Evolutionary conservation across 1,140 invertebrate genomes (phyloP).

Genomic region (Drosophila nebulosa): DNA sequence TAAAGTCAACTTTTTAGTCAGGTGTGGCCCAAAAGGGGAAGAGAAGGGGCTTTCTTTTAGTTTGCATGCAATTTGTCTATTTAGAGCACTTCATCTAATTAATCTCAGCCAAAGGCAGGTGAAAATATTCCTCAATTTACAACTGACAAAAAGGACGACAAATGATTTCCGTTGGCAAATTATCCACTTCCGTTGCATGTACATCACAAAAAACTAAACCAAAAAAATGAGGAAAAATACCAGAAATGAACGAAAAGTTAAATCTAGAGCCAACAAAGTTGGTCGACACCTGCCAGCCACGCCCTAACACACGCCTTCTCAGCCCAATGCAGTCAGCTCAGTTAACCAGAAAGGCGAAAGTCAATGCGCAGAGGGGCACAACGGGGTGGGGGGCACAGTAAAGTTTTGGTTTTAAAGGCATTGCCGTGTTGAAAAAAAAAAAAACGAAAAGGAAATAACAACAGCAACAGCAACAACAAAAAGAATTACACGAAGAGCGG

Average conservation of each 20-base stretch:
- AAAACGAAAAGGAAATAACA: neutral
- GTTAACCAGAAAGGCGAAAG: conserved; percentile 9
- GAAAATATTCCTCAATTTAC: conserved; percentile 46
- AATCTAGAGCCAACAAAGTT: conserved; percentile 34
- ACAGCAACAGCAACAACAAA: neutral
- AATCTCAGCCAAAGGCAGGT: conserved; percentile 16
- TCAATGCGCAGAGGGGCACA: neutral
- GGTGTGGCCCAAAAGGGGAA: neutral
- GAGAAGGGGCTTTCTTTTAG: neutral
- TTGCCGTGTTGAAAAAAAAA: conserved; percentile 43
- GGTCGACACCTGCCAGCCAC: conserved; percentile 38
- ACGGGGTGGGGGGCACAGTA: neutral
- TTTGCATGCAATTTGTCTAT: neutral
- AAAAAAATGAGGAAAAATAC: neutral
- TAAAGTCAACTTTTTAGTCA: conserved; percentile 12
- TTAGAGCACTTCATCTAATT: conserved; percentile 13
- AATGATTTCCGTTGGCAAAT: conserved; percentile 68
- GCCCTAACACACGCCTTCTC: neutral
- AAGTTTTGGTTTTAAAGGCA: neutral
- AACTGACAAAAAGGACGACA: conserved; percentile 62
- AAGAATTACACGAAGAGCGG: neutral
- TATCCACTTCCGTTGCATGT: conserved; percentile 67
- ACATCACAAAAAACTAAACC: conserved; percentile 26
- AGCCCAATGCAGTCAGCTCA: neutral
- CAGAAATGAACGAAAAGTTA: neutral